phyloP scores from a whole-genome alignment of 2,888 invertebrate genomes.

The Phanerotoma sp. region DNA sequence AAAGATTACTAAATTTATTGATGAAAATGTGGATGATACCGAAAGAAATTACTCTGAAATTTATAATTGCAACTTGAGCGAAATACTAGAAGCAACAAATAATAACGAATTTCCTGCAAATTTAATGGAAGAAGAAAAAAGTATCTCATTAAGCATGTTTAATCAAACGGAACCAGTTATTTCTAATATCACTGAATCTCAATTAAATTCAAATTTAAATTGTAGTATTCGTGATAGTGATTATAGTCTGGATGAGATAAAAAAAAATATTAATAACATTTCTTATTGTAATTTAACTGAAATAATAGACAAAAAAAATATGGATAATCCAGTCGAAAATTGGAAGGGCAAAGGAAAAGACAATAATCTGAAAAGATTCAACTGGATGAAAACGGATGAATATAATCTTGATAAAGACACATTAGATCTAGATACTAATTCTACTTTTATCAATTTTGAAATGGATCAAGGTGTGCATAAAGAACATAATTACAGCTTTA shows the following conservation, averaged over 20 bases:
- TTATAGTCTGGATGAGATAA: background rate
- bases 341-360: background rate
- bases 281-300: background rate
- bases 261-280: background rate
- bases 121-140: background rate
- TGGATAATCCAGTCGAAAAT: background rate
- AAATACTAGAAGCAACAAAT: background rate
- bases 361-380: background rate
- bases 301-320: conserved; percentile 1
- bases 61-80: background rate
- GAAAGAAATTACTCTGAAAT: background rate
- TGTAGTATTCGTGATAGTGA: too few relatives aligned
- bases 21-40: background rate
- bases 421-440: background rate
- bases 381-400: too few relatives aligned
- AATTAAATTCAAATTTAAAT: too few relatives aligned
- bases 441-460: background rate
- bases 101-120: background rate
- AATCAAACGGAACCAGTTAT: background rate
- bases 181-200: too few relatives aligned
- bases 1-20: background rate
- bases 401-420: too few relatives aligned
- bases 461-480: background rate
- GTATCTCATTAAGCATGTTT: background rate
- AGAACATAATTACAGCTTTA: background rate